phyloP scores from a whole-genome alignment of 2,888 invertebrate species.

The Ophion slaviceki region DNA sequence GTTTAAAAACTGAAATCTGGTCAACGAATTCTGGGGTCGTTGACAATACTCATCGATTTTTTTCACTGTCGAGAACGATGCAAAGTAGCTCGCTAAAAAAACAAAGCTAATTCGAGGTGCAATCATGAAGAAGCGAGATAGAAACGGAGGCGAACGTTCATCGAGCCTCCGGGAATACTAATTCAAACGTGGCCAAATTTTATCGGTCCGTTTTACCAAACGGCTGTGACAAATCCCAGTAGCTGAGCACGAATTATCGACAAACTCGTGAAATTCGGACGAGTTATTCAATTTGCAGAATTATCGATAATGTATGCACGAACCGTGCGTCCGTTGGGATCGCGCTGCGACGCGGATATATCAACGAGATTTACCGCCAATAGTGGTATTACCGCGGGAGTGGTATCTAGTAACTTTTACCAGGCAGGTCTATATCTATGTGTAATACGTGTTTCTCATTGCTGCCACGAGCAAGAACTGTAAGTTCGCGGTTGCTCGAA shows the following conservation, averaged over 20 bases:
- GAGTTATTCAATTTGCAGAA: constrained; percentile 45
- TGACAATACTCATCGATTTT: too few relatives aligned
- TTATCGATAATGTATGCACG: constrained; percentile 47
- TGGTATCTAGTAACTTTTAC: background rate
- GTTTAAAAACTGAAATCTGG: too few relatives aligned
- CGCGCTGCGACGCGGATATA: background rate
- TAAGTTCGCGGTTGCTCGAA: constrained; percentile 8
- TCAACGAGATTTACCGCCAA: constrained; percentile 32
- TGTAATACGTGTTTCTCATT: background rate
- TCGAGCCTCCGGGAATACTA: constrained; percentile 29
- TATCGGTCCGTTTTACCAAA: background rate
- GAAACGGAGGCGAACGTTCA: background rate
- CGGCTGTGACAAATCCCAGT: constrained; percentile 30
- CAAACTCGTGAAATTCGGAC: constrained; percentile 22
- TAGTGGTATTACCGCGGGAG: background rate
- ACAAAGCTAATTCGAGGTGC: constrained; percentile 9
- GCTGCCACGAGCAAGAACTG: background rate
- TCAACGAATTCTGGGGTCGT: too few relatives aligned
- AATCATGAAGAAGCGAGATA: background rate
- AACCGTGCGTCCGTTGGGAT: constrained; percentile 27
- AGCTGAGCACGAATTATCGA: constrained; percentile 26
- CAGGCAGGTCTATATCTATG: background rate
- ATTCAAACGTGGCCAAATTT: constrained; percentile 39
- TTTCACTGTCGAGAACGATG: too few relatives aligned
- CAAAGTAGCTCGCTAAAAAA: background rate